Evolutionary conservation across 64 coral and sea anemone genomes (phyloP), one percentile per base, ranked within the genome.

Genomic region (Montipora sp.): DNA sequence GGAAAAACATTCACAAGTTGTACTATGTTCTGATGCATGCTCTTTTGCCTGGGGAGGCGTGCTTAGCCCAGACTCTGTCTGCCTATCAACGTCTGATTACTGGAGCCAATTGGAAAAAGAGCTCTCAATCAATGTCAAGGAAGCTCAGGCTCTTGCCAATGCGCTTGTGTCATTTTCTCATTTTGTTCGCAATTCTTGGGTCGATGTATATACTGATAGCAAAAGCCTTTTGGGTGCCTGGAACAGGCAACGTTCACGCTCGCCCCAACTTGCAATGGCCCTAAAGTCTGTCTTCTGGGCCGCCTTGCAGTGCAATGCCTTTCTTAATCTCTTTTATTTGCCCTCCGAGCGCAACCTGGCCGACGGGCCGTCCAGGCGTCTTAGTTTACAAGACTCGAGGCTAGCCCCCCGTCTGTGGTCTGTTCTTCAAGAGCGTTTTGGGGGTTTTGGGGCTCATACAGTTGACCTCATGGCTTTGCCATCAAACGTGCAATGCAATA

Each of bases 11-110:
- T 36, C 45, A 7, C 73, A 89, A 3, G 5, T 89, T 49, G 48
- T 77, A 13, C 73, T 89, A 11, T 89, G 73, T 60, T 16, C 73
- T 23, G 74, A 89, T 48, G 72, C 87, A 13, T 89, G 3, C 4
- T 58, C 51, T 24, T 83, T 83, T 61, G 80, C 48, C 3, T 83
- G 80, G 5, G 55, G 80, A 7, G 22, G 80, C 4, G 80, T 83
- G 12, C 51, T 83, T 57, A 58, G 22, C 57, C 80, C 80, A 7
- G 77, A 10, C 48, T 11, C 77, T 78, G 13, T 36, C 5, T 45
- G 4, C 12, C 4, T 78, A 16, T 36, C 48, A 16, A 78, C 27
- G 9, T 45, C 19, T 46, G 77, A 48, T 51, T 78, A 78, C 27
- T 78, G 77, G 77, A 14, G 7, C 5, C 12, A 4, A 4, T 7